Percentiles rank a stretch among this genome's conserved stretches.
Evolutionary conservation across 2,888 invertebrate species (phyloP).

Genomic region (Ormyrus thymus): DNA sequence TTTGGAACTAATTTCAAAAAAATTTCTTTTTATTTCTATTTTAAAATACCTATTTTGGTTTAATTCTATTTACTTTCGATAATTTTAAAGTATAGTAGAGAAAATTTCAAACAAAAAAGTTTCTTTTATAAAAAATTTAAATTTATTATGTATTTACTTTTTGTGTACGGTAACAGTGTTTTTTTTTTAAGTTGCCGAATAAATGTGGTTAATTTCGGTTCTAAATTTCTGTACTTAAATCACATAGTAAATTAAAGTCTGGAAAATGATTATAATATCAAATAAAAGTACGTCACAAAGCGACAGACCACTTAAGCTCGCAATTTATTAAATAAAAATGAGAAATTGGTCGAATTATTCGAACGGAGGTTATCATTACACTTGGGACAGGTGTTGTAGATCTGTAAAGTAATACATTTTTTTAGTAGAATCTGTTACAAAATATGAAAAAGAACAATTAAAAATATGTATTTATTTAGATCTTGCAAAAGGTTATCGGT

Average conservation of each 20-base stretch:
- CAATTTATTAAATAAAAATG: constrained; percentile 5
- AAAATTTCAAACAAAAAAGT: too few species aligned
- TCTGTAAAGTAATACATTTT: constrained; percentile 1
- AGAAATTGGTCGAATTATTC: constrained; percentile 7
- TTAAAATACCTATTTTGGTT: too few species aligned
- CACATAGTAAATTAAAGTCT: neutral
- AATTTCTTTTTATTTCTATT: neutral
- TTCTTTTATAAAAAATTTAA: too few species aligned
- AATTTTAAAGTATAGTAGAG: too few species aligned
- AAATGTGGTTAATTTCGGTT: neutral
- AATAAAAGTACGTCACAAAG: neutral
- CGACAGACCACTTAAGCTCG: neutral
- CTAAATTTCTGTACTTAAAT: constrained; percentile 7
- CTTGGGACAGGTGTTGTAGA: neutral
- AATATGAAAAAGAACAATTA: too few species aligned
- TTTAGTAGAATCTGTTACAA: too few species aligned
- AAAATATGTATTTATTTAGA: too few species aligned
- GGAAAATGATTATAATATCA: constrained; percentile 8
- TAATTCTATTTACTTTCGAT: too few species aligned
- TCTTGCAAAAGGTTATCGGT: too few species aligned
- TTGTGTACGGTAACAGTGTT: neutral
- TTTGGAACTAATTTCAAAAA: neutral
- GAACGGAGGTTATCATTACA: constrained; percentile 11
- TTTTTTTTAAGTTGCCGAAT: constrained; percentile 3
- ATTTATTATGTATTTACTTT: too few species aligned